These are phyloP conservation scores for Teleiodes luculella DNA, from an alignment of 2,888 invertebrate species.

Conservation along the genomic window DNA sequence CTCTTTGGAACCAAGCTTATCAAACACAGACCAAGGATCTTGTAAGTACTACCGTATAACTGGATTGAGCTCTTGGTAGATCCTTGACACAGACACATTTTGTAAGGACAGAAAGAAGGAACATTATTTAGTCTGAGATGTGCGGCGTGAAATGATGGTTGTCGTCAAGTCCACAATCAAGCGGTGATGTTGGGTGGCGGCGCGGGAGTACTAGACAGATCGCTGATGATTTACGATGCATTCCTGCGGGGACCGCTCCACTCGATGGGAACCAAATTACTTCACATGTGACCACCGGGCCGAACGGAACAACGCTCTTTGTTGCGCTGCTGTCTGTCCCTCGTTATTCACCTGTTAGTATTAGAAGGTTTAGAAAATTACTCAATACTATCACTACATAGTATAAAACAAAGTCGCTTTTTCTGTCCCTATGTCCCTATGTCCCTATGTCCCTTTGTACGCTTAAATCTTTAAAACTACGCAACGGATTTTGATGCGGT, in stretches of 20 bases:
- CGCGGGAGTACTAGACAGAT: conserved; percentile 10
- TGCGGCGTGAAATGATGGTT: neutral
- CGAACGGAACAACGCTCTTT: conserved; percentile 49
- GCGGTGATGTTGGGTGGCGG: neutral
- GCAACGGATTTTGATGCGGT: no score
- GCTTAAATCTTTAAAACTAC: no score
- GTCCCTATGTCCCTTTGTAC: no score
- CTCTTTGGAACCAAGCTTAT: no score
- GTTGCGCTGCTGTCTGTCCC: conserved; percentile 23
- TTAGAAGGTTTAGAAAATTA: conserved; percentile 33
- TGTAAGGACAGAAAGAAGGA: neutral
- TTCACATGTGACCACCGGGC: conserved; percentile 33
- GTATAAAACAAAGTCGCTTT: conserved; percentile 12
- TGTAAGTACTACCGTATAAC: no score
- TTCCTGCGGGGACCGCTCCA: conserved; percentile 48
- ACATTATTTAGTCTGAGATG: neutral
- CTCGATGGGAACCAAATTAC: conserved; percentile 61
- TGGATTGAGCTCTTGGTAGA: no score
- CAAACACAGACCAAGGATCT: no score
- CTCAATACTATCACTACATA: conserved; percentile 26
- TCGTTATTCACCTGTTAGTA: conserved; percentile 18
- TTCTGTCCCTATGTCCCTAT: no score
- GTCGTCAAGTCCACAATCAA: neutral
- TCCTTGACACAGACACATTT: no score
- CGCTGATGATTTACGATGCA: conserved; percentile 64